A percentile compares a stretch with the other conserved stretches of the same genome.
These are phyloP conservation scores for Trypoxylus dichotomus DNA, from an alignment of 1,140 invertebrate species.

Conservation along the genomic window DNA sequence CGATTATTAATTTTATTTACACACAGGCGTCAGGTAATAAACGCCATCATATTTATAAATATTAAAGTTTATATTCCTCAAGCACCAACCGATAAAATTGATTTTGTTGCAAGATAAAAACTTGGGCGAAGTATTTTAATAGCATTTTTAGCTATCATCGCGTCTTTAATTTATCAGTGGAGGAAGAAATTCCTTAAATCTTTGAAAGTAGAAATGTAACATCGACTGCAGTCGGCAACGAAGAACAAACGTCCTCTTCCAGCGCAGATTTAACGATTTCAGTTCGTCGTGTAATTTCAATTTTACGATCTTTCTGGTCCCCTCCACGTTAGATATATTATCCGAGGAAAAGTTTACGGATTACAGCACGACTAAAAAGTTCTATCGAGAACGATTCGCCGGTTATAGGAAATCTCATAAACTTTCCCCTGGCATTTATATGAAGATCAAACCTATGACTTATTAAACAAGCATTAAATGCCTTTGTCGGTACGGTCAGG, in stretches of 20 bases:
- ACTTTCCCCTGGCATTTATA: constrained; percentile 2
- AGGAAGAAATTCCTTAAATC: constrained; percentile 1
- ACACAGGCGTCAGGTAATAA: too few species aligned
- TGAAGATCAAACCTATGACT: neutral
- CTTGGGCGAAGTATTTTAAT: neutral
- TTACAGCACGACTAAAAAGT: constrained; percentile 13
- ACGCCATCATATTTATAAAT: too few species aligned
- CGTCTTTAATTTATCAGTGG: neutral
- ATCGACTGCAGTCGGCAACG: neutral
- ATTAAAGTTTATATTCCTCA: too few species aligned
- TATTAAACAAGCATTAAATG: constrained; percentile 19
- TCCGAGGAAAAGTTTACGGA: constrained; percentile 9
- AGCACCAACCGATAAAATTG: too few species aligned
- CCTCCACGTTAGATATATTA: neutral
- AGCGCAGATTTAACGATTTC: constrained; percentile 15
- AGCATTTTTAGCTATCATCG: neutral
- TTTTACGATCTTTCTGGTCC: constrained; percentile 1
- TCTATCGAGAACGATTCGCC: neutral
- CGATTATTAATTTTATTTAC: too few species aligned
- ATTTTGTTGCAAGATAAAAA: too few species aligned
- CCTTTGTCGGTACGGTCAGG: neutral
- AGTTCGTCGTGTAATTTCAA: neutral
- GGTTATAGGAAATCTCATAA: constrained; percentile 16
- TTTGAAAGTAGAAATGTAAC: neutral
- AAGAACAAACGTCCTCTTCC: neutral